A percentile compares a stretch with the other conserved stretches of the same genome.
Evolutionary conservation across 2,113 vertebrate species (phyloP).

Genomic region (Puntigrus tetrazona): DNA sequence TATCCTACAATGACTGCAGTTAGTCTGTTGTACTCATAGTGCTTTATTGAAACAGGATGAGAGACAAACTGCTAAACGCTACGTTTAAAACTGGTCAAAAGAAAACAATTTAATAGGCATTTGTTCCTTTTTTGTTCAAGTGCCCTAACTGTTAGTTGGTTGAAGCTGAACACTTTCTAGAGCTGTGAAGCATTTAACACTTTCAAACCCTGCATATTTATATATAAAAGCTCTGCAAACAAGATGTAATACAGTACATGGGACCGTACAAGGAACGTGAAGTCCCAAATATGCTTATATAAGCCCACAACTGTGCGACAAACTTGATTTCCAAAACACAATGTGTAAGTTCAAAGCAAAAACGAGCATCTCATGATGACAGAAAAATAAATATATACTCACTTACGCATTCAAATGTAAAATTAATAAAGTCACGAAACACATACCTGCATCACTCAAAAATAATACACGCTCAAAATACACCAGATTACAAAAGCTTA

Average conservation of each 20-base stretch:
- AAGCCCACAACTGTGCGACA: no score
- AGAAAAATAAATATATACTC: neutral
- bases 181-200: neutral
- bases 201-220: neutral
- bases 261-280: neutral
- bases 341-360: neutral
- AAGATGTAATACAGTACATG: neutral
- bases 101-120: neutral
- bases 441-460: neutral
- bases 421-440: neutral
- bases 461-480: neutral
- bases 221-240: neutral
- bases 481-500: neutral
- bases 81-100: neutral
- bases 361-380: neutral
- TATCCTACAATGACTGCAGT: no score
- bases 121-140: neutral
- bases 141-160: neutral
- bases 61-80: neutral
- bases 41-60: constrained; percentile 23
- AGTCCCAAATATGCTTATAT: neutral
- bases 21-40: no score
- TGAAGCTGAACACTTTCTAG: neutral
- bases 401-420: neutral
- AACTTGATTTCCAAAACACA: neutral